Evolutionary conservation across 2,888 invertebrate genomes (phyloP).

Genomic region (Agelastica alni): DNA sequence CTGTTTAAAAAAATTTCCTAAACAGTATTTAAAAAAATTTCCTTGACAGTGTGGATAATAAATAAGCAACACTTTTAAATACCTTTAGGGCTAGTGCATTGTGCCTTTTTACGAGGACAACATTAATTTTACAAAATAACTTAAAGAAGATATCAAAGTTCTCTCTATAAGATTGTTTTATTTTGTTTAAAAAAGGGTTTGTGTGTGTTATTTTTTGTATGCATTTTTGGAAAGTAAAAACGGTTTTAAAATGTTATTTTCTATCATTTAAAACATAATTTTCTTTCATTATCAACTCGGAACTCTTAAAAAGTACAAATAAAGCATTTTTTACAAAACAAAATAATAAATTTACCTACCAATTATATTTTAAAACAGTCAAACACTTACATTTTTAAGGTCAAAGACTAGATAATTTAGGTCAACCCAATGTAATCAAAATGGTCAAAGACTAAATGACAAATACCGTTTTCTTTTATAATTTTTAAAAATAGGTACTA

Average conservation of each 20-base stretch:
- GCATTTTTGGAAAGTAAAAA: not conserved
- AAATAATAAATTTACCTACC: not conserved
- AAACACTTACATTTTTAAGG: not conserved
- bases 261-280: conserved; percentile 4
- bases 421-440: not conserved
- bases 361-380: not conserved
- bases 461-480: not conserved
- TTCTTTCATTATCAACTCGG: not conserved
- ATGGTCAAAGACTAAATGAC: not conserved
- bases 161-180: not conserved
- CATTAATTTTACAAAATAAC: no score
- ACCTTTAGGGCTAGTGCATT: conserved; percentile 7
- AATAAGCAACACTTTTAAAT: conserved; percentile 8
- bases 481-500: not conserved
- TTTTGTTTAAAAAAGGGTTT: not conserved
- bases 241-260: not conserved
- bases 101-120: conserved; percentile 10
- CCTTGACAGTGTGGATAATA: conserved; percentile 9
- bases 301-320: not conserved
- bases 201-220: not conserved
- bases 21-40: no score
- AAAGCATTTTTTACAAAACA: not conserved
- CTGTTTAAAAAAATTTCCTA: no score
- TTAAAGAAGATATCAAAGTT: conserved; percentile 6
- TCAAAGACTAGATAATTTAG: not conserved